Conservation (phyloP, 2,797 vertebrate species). For the Rousettus madagascariensis region DNA sequence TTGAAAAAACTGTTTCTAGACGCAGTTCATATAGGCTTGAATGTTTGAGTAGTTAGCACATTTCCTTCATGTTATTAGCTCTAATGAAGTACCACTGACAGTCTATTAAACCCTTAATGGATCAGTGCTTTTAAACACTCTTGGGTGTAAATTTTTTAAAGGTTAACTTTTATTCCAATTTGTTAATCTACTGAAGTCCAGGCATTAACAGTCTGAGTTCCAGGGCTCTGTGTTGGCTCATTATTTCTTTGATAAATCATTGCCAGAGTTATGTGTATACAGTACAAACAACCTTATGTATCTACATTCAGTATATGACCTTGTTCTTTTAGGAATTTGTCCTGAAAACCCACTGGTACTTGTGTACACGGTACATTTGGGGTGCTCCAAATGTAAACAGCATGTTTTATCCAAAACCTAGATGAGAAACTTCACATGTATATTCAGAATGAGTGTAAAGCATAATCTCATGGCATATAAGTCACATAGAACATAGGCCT, state of each 20-base stretch:
- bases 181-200: not conserved
- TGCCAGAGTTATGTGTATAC: not conserved
- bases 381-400: not conserved
- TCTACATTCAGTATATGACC: not conserved
- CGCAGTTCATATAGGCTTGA: not conserved
- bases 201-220: not conserved
- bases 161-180: not conserved
- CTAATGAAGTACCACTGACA: not conserved
- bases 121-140: not conserved
- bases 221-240: not conserved
- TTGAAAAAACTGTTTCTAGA: not conserved
- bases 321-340: slow-evolving; percentile 10
- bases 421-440: not conserved
- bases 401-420: not conserved
- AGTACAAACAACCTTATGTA: not conserved
- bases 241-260: not conserved
- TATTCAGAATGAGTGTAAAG: not conserved
- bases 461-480: not conserved
- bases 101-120: not conserved
- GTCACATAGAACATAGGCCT: not conserved
- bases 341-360: not conserved
- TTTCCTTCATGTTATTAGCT: not conserved
- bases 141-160: not conserved
- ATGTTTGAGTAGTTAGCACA: not conserved
- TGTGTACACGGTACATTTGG: not conserved